phyloP scores from a whole-genome alignment of 2,888 invertebrate species.

The Galerucella calmariensis region DNA sequence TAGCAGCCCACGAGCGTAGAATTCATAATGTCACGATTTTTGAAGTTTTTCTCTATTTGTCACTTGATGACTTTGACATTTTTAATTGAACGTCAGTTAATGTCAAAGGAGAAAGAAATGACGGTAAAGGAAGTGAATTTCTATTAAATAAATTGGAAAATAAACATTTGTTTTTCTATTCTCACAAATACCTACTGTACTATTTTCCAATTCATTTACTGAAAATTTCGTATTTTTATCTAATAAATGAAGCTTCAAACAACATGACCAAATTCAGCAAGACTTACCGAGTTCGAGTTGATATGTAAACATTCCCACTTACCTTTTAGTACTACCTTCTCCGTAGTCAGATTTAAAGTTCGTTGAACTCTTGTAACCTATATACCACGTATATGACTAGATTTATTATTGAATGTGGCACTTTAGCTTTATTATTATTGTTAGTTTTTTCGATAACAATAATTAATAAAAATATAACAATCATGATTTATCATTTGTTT shows the following conservation, averaged over 20 bases:
- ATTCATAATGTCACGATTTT: too few species aligned
- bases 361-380: slow-evolving; percentile 27
- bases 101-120: too few species aligned
- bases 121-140: too few species aligned
- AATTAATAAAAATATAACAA: background rate
- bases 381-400: slow-evolving; percentile 16
- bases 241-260: background rate
- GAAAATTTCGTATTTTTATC: slow-evolving; percentile 7
- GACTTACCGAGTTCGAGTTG: slow-evolving; percentile 2
- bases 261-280: slow-evolving; percentile 2
- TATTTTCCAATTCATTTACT: background rate
- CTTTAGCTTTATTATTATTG: background rate
- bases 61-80: too few species aligned
- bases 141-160: too few species aligned
- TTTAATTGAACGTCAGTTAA: too few species aligned
- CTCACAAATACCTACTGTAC: background rate
- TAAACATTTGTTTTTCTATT: too few species aligned
- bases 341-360: slow-evolving; percentile 14
- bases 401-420: slow-evolving; percentile 6
- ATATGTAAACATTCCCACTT: slow-evolving; percentile 23
- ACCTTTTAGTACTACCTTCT: slow-evolving; percentile 14
- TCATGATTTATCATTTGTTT: background rate
- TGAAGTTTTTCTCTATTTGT: too few species aligned
- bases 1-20: too few species aligned
- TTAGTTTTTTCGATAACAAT: background rate